Base-by-base conservation (phyloP, 2,113 vertebrate genomes). In the Corvus hawaiiensis region DNA sequence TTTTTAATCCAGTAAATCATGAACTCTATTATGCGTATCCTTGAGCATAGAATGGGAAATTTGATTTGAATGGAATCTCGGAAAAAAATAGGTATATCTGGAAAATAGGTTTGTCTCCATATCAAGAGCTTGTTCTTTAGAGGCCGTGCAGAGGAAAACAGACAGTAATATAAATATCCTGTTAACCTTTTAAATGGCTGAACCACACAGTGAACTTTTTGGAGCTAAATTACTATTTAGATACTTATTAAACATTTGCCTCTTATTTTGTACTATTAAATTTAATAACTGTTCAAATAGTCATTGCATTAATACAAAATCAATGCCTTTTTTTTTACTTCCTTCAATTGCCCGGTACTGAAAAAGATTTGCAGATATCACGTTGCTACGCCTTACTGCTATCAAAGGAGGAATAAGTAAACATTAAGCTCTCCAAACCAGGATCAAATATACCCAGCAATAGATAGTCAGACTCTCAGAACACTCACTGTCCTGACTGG, bases 1-100 rank as follows among this genome's bases (percentile, higher is more conserved):
- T 86, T 76, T 92, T 95, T 49, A 72, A 95, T 92, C 89, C 39
- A 58, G 41, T 77, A 80, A 89, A 66, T 83, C 49, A 73, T 64
- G 13, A 73, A 76, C 79, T 68, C 14, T 46, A 11, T 77, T 84
- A 49, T 35, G 16, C 4, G 10, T 56, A 83, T 84, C 33, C 41
- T 41, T 49, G 58, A 84, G 51, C 19, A 66, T 55, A 52, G 59
- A 67, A 69, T 7, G 22, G 30, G 16, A 84, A 67, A 69, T 93
- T 63, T 71, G 3, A 81, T 87, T 93, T 78, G 23, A 96, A 74
- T 37, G 7, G 35, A 89, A 68, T 89, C 39, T 74, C 33, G 87
- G 44, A 43, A 46, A 77, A 90, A 67, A 74, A 48, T 3, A 77
- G 32, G 35, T 54, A 39, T 19, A 23, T 66, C 54, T 20, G 48